These are phyloP conservation scores for Phaonia tiefii DNA, from an alignment of 2,888 invertebrate genomes.

Conservation along the genomic window DNA sequence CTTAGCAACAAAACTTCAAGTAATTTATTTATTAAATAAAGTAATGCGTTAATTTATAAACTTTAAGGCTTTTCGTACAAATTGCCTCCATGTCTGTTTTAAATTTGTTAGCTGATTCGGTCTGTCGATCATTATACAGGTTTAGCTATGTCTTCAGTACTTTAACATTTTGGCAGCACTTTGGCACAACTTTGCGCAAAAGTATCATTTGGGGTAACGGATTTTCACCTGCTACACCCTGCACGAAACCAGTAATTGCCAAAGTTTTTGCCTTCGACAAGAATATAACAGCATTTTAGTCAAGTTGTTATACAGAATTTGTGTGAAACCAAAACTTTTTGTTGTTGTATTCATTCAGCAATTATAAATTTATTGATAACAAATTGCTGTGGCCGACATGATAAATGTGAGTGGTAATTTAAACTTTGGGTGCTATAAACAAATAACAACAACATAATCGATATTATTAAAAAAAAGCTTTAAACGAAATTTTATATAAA, in stretches of 20 bases:
- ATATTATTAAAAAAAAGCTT: background rate
- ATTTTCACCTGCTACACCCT: too few species aligned
- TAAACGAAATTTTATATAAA: background rate
- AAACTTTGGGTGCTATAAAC: background rate
- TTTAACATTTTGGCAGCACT: too few species aligned
- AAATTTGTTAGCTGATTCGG: too few species aligned
- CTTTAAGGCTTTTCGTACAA: too few species aligned
- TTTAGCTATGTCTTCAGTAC: too few species aligned
- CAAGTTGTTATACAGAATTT: background rate
- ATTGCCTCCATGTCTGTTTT: too few species aligned
- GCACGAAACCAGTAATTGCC: background rate
- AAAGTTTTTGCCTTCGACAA: background rate
- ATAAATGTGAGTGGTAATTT: slow-evolving; percentile 1
- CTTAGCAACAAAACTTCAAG: too few species aligned
- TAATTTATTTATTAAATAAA: too few species aligned
- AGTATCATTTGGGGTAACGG: too few species aligned
- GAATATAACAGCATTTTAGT: background rate
- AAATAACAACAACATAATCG: background rate
- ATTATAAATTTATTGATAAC: slow-evolving; percentile 30
- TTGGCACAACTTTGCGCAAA: too few species aligned
- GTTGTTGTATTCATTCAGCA: background rate
- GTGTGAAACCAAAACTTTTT: background rate
- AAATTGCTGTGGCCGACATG: slow-evolving; percentile 5
- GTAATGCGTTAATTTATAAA: too few species aligned
- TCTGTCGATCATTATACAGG: too few species aligned